phyloP scores from a whole-genome alignment of 2,113 vertebrate species.

The Halcyon malimbica region DNA sequence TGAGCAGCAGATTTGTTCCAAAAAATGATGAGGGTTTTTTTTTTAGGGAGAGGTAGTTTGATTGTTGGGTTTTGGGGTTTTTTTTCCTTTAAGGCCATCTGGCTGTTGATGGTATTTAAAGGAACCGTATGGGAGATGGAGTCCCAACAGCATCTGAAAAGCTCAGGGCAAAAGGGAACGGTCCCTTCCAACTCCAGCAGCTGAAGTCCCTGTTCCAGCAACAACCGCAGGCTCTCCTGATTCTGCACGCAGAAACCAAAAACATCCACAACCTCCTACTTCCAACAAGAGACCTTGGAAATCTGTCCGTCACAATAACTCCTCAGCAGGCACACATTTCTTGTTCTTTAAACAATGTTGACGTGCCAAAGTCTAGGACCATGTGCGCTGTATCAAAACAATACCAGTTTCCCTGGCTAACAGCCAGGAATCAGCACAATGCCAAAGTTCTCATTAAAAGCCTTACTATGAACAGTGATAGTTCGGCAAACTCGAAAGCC shows the following conservation, averaged over 20 bases:
- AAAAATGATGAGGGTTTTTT: background rate
- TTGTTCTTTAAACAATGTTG: slow-evolving; percentile 63
- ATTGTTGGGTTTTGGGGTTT: too few relatives aligned
- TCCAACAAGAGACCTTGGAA: slow-evolving; percentile 44
- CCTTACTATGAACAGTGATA: background rate
- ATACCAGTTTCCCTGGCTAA: slow-evolving; percentile 35
- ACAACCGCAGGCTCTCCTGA: background rate
- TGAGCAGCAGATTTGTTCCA: background rate
- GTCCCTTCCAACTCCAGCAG: background rate
- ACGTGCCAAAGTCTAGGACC: slow-evolving; percentile 59
- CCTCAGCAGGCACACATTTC: background rate
- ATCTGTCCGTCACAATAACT: slow-evolving; percentile 29
- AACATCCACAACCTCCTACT: background rate
- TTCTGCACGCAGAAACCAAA: slow-evolving; percentile 28
- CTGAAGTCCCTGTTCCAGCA: background rate
- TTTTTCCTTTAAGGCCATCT: background rate
- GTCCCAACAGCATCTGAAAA: background rate
- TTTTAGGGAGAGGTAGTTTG: background rate
- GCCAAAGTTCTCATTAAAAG: slow-evolving; percentile 10
- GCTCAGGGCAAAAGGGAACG: background rate
- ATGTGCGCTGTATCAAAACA: slow-evolving; percentile 70
- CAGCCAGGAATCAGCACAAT: slow-evolving; percentile 23
- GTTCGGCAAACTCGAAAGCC: background rate
- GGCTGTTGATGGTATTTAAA: background rate
- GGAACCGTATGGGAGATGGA: background rate